Percentiles rank a stretch among this genome's conserved stretches.
These are phyloP conservation scores for Stercorarius parasiticus DNA, from an alignment of 2,113 vertebrate genomes.

Conservation along the genomic window DNA sequence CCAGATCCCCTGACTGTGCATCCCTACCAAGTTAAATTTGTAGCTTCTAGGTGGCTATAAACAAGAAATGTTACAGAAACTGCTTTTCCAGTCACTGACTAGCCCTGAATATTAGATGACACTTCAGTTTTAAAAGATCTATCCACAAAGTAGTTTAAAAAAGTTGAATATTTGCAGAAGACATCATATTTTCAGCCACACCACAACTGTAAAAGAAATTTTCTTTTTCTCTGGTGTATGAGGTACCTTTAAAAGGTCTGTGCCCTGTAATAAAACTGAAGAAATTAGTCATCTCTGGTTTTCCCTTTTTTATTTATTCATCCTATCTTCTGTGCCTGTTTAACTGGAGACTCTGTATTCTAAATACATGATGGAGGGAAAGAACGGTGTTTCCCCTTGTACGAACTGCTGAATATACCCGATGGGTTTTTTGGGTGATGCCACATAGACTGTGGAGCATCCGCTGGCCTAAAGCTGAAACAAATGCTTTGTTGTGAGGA, in stretches of 20 bases:
- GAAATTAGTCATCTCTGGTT: not conserved
- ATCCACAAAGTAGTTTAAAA: not conserved
- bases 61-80: slow-evolving; percentile 3
- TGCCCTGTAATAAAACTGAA: not conserved
- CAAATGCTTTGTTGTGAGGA: not conserved
- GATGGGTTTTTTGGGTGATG: not conserved
- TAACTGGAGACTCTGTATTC: not conserved
- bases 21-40: not conserved
- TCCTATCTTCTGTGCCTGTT: not conserved
- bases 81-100: slow-evolving; percentile 12
- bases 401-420: not conserved
- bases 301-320: not conserved
- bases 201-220: not conserved
- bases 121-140: slow-evolving; percentile 20
- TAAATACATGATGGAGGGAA: not conserved
- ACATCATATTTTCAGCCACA: not conserved
- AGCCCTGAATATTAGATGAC: slow-evolving; percentile 32
- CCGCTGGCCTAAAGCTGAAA: not conserved
- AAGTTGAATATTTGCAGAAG: not conserved
- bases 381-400: not conserved
- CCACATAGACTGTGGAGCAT: not conserved
- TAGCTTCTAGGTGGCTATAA: slow-evolving; percentile 22
- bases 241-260: not conserved
- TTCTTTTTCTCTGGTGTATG: not conserved
- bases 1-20: not conserved